Evolutionary conservation across 2,888 invertebrate species (phyloP).

Genomic region (Lasioglossum vierecki): DNA sequence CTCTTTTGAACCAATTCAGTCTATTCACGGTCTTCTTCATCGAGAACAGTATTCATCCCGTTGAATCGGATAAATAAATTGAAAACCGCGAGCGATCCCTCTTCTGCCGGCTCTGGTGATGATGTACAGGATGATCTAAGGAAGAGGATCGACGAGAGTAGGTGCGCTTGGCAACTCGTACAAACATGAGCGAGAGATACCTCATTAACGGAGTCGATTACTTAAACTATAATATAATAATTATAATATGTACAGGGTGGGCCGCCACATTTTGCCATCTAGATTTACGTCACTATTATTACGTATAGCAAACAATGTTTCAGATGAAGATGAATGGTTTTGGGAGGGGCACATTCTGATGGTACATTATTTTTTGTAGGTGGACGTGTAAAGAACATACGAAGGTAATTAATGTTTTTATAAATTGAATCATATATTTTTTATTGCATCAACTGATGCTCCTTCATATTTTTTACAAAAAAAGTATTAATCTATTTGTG

Average conservation of each 20-base stretch:
- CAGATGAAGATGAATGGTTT: too few relatives aligned
- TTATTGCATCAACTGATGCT: too few relatives aligned
- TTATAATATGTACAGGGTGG: background rate
- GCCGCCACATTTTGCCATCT: too few relatives aligned
- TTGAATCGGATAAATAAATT: background rate
- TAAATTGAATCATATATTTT: too few relatives aligned
- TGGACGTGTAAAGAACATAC: too few relatives aligned
- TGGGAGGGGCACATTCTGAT: too few relatives aligned
- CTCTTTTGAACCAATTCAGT: constrained; percentile 10
- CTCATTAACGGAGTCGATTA: background rate
- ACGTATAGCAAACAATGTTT: too few relatives aligned
- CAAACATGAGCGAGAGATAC: background rate
- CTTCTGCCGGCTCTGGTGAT: constrained; percentile 33
- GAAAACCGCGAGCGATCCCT: constrained; percentile 26
- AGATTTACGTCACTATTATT: too few relatives aligned
- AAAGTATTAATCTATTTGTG: too few relatives aligned
- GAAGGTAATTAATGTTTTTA: too few relatives aligned
- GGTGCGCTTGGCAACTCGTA: background rate
- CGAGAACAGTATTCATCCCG: constrained; percentile 5
- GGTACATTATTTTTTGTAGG: too few relatives aligned
- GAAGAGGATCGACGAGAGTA: constrained; percentile 3
- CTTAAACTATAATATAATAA: background rate
- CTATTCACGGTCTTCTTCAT: background rate
- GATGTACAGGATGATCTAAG: constrained; percentile 11
- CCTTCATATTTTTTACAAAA: too few relatives aligned